Evolutionary conservation across 2,888 invertebrate genomes (phyloP).

Genomic region (Macrophya annulata): DNA sequence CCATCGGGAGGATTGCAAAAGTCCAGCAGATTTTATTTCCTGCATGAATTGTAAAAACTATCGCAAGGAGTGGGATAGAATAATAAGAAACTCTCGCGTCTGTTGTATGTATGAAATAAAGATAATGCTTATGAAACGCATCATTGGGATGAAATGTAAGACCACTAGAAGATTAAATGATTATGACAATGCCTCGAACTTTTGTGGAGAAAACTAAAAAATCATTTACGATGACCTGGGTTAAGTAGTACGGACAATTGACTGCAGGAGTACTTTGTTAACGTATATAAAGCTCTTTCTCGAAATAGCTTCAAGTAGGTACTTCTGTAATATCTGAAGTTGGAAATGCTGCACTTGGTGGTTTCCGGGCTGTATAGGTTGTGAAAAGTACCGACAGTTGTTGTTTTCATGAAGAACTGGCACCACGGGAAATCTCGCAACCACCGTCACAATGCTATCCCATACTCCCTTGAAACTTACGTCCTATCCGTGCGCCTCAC

Average conservation of each 20-base stretch:
- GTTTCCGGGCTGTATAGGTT: conserved; percentile 21
- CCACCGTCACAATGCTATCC: neutral
- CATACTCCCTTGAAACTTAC: neutral
- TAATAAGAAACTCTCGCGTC: neutral
- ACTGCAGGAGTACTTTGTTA: conserved; percentile 18
- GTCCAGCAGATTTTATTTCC: conserved; percentile 8
- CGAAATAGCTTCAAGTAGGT: conserved; percentile 19
- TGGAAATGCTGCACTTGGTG: conserved; percentile 33
- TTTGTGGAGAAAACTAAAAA: neutral
- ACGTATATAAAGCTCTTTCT: neutral
- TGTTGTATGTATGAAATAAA: neutral
- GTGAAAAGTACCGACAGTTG: conserved; percentile 37
- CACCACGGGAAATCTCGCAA: conserved; percentile 40
- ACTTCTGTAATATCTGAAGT: conserved; percentile 24
- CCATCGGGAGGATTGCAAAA: neutral
- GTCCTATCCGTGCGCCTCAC: conserved; percentile 4
- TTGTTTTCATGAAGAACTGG: conserved; percentile 42
- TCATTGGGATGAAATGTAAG: neutral
- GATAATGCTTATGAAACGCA: neutral
- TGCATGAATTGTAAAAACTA: neutral
- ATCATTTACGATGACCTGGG: conserved; percentile 7
- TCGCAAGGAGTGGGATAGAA: neutral
- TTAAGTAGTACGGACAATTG: conserved; percentile 35
- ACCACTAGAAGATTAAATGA: neutral
- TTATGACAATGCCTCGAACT: neutral